Base-by-base conservation (phyloP, 2,797 vertebrate genomes). In the Epinephelus malabaricus region DNA sequence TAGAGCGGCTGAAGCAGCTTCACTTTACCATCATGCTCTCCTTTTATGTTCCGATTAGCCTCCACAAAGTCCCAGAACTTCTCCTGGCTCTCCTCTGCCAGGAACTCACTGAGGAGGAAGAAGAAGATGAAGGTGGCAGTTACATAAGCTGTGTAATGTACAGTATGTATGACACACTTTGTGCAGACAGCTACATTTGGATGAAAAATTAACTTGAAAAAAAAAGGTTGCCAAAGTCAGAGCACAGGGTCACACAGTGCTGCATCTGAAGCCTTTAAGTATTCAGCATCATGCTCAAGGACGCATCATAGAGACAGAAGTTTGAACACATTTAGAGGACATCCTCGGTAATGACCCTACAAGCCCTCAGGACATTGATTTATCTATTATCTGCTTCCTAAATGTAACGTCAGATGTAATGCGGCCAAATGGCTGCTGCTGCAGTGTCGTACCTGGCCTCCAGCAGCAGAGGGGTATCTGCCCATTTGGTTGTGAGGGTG, bases 11-110 rank as follows among this genome's bases (percentile, higher is more conserved):
- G 73, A 34, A 58, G 55, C 60, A 72, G 66, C 58, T 79, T 86
- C 92, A 96, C 61, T 71, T 87, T 96, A 98, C 97, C 96, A 58
- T 96, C 95, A 58, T 95, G 93, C 81, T 96, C 94, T 86, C 96
- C 91, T 89, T 94, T 90, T 83, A 97, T 95, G 90, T 95, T 95
- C 88, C 97, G 95, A 95, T 95, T 98, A 87, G 96, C 95, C 88
- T 98, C 97, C 82, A 98, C 96, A 92, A 99, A 99, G 88, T 95
- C 96, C 98, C 98, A 99, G 88, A 99, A 99, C 92, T 96, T 97
- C 81, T 99, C 97, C 83, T 96, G 96, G 88, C 96, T 96, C 92
- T 98, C 98, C 93, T 99, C 98, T 63, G 98, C 97, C 90, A 99
- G 94, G 92, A 98, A 99, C 92, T 99, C 98, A 92, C 98, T 99